Percentiles rank a stretch among this genome's conserved stretches.
Conservation (phyloP, 2,113 vertebrate genomes). For the Micronycteris hirsuta region DNA sequence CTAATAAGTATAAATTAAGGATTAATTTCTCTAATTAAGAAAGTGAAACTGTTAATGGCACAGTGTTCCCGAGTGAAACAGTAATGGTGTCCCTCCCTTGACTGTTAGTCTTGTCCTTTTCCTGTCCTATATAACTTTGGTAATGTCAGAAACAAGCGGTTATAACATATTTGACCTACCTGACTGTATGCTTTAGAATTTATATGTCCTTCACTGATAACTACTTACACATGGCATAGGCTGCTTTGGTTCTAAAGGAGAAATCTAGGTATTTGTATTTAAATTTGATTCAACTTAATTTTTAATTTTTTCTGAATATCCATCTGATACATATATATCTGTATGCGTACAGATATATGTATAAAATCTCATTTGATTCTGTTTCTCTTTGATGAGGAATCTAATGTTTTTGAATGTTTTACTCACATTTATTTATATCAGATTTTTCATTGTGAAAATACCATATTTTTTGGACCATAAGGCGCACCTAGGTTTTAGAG, state of each 20-base stretch:
- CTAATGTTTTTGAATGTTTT: not conserved
- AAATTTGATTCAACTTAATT: not conserved
- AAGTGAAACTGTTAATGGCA: not conserved
- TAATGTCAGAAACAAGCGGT: not conserved
- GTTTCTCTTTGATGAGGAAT: not conserved
- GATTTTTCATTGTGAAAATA: not conserved
- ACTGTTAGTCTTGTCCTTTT: not conserved
- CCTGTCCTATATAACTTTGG: not conserved
- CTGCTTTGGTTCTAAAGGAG: not conserved
- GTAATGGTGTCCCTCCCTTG: not conserved
- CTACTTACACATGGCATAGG: not conserved
- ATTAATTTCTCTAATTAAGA: constrained; percentile 3
- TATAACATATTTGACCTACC: not conserved
- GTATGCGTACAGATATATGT: not conserved
- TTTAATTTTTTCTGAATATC: not conserved
- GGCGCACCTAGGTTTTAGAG: too few relatives aligned
- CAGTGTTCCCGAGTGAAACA: not conserved
- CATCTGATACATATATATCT: not conserved
- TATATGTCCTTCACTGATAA: not conserved
- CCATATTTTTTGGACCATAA: too few relatives aligned
- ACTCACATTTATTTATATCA: not conserved
- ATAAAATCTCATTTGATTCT: not conserved
- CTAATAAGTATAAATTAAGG: not conserved
- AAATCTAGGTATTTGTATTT: not conserved
- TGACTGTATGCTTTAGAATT: not conserved